Conservation (phyloP, 2,888 invertebrate genomes). For the Plebejus melissa region DNA sequence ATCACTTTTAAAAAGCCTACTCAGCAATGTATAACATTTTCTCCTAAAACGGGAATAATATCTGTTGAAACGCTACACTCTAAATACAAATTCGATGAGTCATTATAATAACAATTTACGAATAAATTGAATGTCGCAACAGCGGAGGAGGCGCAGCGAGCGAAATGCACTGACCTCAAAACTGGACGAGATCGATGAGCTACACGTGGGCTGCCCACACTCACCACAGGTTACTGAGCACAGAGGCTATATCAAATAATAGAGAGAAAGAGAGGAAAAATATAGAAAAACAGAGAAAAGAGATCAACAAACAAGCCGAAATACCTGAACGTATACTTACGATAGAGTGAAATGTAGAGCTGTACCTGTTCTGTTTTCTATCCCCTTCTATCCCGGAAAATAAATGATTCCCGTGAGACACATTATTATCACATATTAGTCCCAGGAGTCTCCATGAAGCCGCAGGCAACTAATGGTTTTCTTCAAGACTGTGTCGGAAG, state of each 20-base stretch:
- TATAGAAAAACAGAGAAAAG: neutral
- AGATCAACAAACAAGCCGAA: neutral
- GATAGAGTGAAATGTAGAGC: neutral
- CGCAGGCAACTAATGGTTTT: neutral
- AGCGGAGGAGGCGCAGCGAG: constrained; percentile 30
- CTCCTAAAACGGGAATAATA: neutral
- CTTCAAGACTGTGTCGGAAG: neutral
- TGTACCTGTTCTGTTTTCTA: neutral
- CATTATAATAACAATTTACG: constrained; percentile 25
- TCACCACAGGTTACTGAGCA: constrained; percentile 11
- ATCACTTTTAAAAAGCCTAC: neutral
- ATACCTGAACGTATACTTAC: neutral
- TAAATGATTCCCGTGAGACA: neutral
- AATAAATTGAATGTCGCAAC: constrained; percentile 23
- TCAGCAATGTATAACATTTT: neutral
- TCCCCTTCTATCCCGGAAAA: neutral
- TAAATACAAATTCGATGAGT: constrained; percentile 17
- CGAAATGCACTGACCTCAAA: constrained; percentile 36
- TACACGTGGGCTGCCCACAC: constrained; percentile 29
- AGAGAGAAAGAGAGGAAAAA: neutral
- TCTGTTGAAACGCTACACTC: neutral
- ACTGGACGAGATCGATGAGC: constrained; percentile 34
- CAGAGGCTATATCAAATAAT: neutral
- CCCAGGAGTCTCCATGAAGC: neutral
- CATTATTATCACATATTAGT: neutral